phyloP scores from a whole-genome alignment of 2,113 vertebrate genomes.

The Helogale parvula region DNA sequence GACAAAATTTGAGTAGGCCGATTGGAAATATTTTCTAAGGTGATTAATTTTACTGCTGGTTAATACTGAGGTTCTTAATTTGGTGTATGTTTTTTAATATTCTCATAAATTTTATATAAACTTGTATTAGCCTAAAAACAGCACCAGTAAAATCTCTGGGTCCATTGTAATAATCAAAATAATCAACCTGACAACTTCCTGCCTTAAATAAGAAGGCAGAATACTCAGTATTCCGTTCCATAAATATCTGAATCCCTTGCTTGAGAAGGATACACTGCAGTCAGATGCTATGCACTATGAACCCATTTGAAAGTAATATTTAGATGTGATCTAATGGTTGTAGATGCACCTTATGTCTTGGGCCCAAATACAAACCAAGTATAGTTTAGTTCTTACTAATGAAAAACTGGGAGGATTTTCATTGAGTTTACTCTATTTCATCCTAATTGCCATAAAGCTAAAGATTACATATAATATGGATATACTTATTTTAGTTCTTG shows the following conservation, averaged over 20 bases:
- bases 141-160: neutral
- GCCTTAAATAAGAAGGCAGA: neutral
- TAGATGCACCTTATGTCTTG: neutral
- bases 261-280: neutral
- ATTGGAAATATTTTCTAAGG: constrained; percentile 21
- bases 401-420: neutral
- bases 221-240: neutral
- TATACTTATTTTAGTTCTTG: neutral
- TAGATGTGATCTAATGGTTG: neutral
- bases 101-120: neutral
- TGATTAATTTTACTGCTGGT: neutral
- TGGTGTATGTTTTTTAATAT: neutral
- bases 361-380: neutral
- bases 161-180: neutral
- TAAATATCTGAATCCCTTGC: neutral
- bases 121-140: neutral
- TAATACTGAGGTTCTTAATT: neutral
- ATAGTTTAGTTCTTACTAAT: neutral
- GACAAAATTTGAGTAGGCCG: neutral
- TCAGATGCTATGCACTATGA: neutral
- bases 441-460: neutral
- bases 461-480: neutral
- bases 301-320: neutral
- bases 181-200: neutral
- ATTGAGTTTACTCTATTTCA: neutral